These are phyloP conservation scores for Spodoptera littoralis DNA, from an alignment of 2,888 invertebrate species.

Conservation along the genomic window DNA sequence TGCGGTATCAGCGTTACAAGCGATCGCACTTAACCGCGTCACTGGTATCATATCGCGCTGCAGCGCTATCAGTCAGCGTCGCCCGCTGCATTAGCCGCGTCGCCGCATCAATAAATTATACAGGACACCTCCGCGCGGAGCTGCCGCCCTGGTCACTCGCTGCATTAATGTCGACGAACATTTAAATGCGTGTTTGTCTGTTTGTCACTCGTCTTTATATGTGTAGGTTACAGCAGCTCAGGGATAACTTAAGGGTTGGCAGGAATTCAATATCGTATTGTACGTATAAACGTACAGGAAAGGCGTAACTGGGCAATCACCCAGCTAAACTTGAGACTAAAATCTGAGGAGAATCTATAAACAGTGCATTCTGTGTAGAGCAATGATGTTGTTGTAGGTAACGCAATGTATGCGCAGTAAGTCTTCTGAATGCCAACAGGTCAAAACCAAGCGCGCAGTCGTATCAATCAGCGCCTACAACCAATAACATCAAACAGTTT, in stretches of 20 bases:
- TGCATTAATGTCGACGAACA: slow-evolving; percentile 69
- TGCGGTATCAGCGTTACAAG: slow-evolving; percentile 84
- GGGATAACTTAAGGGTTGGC: slow-evolving; percentile 53
- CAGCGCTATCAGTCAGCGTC: slow-evolving; percentile 86
- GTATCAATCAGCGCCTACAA: slow-evolving; percentile 40
- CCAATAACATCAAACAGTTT: slow-evolving; percentile 13
- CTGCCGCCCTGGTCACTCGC: slow-evolving; percentile 77
- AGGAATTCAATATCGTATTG: slow-evolving; percentile 46
- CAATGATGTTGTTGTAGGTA: not conserved
- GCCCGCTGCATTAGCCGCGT: slow-evolving; percentile 85
- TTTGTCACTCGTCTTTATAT: slow-evolving; percentile 49
- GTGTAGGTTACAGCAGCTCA: slow-evolving; percentile 38
- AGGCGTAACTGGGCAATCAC: not conserved
- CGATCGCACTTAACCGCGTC: slow-evolving; percentile 87
- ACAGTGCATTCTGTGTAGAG: not conserved
- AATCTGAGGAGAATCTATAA: not conserved
- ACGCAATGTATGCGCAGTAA: no score
- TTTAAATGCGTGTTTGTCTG: slow-evolving; percentile 65
- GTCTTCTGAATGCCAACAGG: slow-evolving; percentile 7
- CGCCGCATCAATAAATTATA: slow-evolving; percentile 84
- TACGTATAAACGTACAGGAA: not conserved
- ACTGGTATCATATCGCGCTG: slow-evolving; percentile 83
- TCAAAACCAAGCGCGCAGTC: slow-evolving; percentile 1
- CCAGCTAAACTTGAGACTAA: no score
- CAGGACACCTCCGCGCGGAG: slow-evolving; percentile 72